These are phyloP conservation scores for Scolopax rusticola DNA, from an alignment of 2,797 vertebrate genomes.

Conservation along the genomic window DNA sequence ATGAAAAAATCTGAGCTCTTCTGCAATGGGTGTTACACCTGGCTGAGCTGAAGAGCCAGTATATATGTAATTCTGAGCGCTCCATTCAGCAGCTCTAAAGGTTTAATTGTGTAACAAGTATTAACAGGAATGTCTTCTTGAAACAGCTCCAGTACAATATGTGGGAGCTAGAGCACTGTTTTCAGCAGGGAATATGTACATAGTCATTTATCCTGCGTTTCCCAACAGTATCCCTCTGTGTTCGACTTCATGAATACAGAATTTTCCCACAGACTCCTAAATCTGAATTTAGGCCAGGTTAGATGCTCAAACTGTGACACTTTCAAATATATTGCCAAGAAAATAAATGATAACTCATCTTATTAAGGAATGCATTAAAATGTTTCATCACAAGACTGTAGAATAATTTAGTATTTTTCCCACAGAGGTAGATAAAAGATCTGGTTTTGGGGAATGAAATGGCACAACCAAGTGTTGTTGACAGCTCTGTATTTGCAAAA, in stretches of 20 bases:
- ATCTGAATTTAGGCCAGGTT: slow-evolving; percentile 28
- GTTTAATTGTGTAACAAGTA: neutral
- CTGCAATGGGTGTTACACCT: neutral
- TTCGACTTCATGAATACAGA: neutral
- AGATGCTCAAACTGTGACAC: neutral
- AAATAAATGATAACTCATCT: neutral
- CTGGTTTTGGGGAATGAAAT: neutral
- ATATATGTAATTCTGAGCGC: neutral
- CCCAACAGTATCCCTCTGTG: neutral
- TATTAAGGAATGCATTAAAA: neutral
- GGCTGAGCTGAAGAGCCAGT: neutral
- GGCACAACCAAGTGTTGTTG: neutral
- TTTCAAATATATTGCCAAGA: neutral
- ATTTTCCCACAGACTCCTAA: neutral
- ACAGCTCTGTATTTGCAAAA: neutral
- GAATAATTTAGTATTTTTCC: neutral
- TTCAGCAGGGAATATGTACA: neutral
- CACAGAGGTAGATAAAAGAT: neutral
- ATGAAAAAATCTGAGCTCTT: neutral
- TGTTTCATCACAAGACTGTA: neutral
- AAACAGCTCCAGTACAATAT: neutral
- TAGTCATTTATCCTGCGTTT: neutral
- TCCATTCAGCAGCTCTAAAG: neutral
- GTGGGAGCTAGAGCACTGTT: neutral
- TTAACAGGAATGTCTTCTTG: neutral